A percentile compares a stretch with the other conserved stretches of the same genome.
Evolutionary conservation across 1,140 invertebrate genomes (phyloP).

Genomic region (Ceratosolen fusciceps): DNA sequence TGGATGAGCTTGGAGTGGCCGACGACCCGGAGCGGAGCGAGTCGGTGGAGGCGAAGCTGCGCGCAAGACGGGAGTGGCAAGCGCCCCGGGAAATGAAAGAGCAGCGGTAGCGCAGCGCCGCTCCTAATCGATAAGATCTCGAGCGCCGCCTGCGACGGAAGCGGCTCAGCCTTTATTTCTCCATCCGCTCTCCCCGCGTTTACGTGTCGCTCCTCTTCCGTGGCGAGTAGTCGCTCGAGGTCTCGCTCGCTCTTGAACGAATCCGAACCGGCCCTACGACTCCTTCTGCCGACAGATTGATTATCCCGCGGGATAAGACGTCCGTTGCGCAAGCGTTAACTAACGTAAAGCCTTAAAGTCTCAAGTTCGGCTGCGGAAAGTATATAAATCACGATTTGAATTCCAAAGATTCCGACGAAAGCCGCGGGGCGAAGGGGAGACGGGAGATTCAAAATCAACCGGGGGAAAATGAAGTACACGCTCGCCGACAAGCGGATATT

Average conservation of each 20-base stretch:
- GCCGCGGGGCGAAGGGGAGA: not conserved
- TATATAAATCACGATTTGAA: not conserved
- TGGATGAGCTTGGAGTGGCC: not conserved
- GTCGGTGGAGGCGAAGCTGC: not conserved
- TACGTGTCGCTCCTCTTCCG: no score
- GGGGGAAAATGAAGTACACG: not conserved
- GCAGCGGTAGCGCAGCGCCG: not conserved
- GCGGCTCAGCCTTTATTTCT: not conserved
- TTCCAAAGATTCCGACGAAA: not conserved
- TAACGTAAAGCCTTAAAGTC: not conserved
- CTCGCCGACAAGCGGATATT: not conserved
- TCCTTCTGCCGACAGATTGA: not conserved
- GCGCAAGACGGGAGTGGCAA: constrained; percentile 15
- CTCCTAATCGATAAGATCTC: constrained; percentile 36
- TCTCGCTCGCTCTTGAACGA: no score
- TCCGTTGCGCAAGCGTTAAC: not conserved
- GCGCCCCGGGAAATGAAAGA: not conserved
- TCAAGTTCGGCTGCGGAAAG: not conserved
- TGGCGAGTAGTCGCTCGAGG: no score
- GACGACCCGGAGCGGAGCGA: not conserved
- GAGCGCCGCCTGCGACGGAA: not conserved
- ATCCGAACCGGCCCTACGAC: no score
- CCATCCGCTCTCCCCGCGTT: not conserved
- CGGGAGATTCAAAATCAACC: not conserved
- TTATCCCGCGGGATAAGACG: not conserved